These are phyloP conservation scores for Candoia aspera DNA, from an alignment of 2,113 vertebrate species.

Conservation along the genomic window DNA sequence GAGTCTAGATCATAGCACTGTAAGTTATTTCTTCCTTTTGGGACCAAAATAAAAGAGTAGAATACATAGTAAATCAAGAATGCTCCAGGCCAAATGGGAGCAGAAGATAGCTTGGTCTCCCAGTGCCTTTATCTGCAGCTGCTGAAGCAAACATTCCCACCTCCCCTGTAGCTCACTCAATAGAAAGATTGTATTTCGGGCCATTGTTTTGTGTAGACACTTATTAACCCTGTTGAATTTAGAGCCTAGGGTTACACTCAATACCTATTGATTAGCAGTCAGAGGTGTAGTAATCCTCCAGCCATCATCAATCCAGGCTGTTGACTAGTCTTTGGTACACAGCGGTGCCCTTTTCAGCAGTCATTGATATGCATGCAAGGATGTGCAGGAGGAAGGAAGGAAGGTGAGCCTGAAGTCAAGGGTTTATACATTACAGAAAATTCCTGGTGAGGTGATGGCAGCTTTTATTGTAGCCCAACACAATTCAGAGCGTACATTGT, in stretches of 20 bases:
- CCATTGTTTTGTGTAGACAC: slow-evolving; percentile 71
- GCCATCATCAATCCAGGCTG: slow-evolving; percentile 81
- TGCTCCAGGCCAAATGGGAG: slow-evolving; percentile 67
- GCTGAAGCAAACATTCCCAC: slow-evolving; percentile 70
- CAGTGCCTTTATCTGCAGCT: slow-evolving; percentile 73
- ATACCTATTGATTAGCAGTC: slow-evolving; percentile 86
- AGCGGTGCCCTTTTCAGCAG: slow-evolving; percentile 73
- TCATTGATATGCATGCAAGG: slow-evolving; percentile 78
- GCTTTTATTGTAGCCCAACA: slow-evolving; percentile 70
- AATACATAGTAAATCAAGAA: slow-evolving; percentile 61
- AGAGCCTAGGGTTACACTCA: slow-evolving; percentile 75
- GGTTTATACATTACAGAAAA: slow-evolving; percentile 73
- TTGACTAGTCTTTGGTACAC: slow-evolving; percentile 75
- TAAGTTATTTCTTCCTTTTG: slow-evolving; percentile 44
- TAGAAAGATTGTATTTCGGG: slow-evolving; percentile 61
- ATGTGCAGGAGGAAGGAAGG: slow-evolving; percentile 60
- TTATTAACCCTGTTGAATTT: slow-evolving; percentile 80
- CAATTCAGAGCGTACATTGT: slow-evolving; percentile 37
- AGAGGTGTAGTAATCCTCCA: slow-evolving; percentile 78
- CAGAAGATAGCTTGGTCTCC: slow-evolving; percentile 71
- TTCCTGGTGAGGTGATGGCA: slow-evolving; percentile 70
- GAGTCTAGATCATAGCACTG: slow-evolving; percentile 36
- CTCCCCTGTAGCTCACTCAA: slow-evolving; percentile 54
- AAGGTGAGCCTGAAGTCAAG: slow-evolving; percentile 65
- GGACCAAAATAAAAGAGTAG: slow-evolving; percentile 31